Conservation (phyloP, 2,113 vertebrate species). For the Megaceryle torquata region DNA sequence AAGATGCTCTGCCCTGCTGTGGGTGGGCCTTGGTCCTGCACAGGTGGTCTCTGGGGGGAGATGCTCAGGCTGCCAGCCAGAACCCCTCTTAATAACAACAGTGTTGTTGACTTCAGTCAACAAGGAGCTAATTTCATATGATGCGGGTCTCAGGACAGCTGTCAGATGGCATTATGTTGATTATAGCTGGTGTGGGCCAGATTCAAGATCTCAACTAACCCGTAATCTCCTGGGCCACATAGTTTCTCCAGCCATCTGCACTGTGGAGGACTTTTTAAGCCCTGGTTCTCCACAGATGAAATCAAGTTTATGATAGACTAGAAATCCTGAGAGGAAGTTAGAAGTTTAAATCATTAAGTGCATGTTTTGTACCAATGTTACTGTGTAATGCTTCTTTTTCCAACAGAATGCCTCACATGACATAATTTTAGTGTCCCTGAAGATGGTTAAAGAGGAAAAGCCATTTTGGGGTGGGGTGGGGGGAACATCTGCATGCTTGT, state of each 20-base stretch:
- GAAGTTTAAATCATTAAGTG: conserved; percentile 32
- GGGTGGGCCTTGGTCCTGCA: not conserved
- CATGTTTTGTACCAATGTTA: conserved; percentile 40
- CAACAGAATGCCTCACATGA: conserved; percentile 14
- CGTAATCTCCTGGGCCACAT: not conserved
- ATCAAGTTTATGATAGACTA: not conserved
- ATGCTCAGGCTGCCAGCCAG: conserved; percentile 23
- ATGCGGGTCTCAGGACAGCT: conserved; percentile 16
- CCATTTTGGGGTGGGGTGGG: not conserved
- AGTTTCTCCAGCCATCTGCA: not conserved
- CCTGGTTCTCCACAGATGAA: not conserved
- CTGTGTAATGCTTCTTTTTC: conserved; percentile 28
- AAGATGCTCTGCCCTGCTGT: not conserved
- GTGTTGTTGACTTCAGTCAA: not conserved
- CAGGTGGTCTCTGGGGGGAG: not conserved
- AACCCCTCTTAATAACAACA: not conserved
- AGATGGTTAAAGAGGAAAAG: not conserved
- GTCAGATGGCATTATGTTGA: conserved; percentile 52
- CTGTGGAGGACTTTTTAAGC: conserved; percentile 34
- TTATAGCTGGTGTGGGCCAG: conserved; percentile 17
- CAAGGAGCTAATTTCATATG: conserved; percentile 16
- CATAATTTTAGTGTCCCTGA: conserved; percentile 17
- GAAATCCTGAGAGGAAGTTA: conserved; percentile 18
- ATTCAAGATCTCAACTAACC: not conserved
- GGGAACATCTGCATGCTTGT: conserved; percentile 20